phyloP scores from a whole-genome alignment of 2,888 invertebrate genomes.

The Ochlodes sylvanus region DNA sequence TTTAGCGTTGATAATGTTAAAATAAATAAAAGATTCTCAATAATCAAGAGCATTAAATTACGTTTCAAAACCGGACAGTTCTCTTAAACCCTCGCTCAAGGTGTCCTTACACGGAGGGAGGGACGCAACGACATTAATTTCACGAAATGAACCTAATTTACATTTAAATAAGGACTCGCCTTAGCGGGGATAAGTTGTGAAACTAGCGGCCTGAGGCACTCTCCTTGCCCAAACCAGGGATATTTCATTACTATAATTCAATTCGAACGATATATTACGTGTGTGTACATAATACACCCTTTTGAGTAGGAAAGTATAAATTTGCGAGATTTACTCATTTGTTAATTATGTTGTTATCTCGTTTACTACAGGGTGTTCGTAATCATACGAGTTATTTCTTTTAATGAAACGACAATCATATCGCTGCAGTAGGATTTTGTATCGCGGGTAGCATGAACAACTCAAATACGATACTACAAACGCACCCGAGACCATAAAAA shows the following conservation, averaged over 20 bases:
- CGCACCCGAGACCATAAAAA: too few species aligned
- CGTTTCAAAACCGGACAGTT: constrained; percentile 44
- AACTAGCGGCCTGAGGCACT: constrained; percentile 81
- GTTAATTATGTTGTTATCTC: constrained; percentile 7
- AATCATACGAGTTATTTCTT: too few species aligned
- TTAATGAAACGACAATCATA: background rate
- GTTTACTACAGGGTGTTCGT: background rate
- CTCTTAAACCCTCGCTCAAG: constrained; percentile 41
- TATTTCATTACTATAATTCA: constrained; percentile 84
- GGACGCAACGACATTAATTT: constrained; percentile 91
- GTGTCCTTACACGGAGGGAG: constrained; percentile 80
- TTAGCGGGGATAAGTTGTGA: constrained; percentile 84
- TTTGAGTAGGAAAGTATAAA: constrained; percentile 39
- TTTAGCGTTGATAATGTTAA: constrained; percentile 1
- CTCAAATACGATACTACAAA: too few species aligned
- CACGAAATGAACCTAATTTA: constrained; percentile 96
- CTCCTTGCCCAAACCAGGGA: constrained; percentile 76
- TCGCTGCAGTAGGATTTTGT: too few species aligned
- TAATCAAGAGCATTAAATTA: background rate
- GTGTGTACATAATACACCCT: constrained; percentile 45
- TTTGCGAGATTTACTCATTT: constrained; percentile 31
- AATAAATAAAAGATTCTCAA: constrained; percentile 13
- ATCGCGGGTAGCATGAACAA: too few species aligned
- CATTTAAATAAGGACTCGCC: constrained; percentile 93
- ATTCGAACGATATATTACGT: constrained; percentile 69